Evolutionary conservation across 2,113 vertebrate genomes (phyloP).

Genomic region (Sigmodon hispidus): DNA sequence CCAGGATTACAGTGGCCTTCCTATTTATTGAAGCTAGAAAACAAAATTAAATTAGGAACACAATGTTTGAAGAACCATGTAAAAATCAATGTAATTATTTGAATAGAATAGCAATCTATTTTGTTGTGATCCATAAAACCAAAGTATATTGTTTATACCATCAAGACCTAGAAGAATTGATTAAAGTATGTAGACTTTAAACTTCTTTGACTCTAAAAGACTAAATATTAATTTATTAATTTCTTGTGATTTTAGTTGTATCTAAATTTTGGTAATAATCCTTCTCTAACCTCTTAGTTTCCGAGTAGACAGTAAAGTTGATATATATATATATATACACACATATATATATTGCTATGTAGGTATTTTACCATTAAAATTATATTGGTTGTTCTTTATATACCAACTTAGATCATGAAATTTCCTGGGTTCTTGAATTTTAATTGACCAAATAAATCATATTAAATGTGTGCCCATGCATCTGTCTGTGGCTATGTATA

Average conservation of each 20-base stretch:
- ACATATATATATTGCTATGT: background rate
- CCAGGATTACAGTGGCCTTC: background rate
- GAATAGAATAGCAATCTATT: constrained; percentile 9
- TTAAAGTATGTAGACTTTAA: constrained; percentile 20
- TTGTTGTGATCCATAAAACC: background rate
- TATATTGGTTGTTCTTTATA: background rate
- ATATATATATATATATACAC: too few relatives aligned
- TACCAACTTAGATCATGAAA: background rate
- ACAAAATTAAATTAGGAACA: constrained; percentile 38
- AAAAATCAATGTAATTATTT: background rate
- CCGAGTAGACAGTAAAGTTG: background rate
- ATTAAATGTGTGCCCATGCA: background rate
- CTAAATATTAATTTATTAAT: background rate
- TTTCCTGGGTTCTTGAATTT: constrained; percentile 10
- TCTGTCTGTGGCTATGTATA: background rate
- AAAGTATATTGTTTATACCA: background rate
- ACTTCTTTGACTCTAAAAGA: constrained; percentile 35
- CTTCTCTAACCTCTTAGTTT: background rate
- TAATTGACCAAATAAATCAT: background rate
- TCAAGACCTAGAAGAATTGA: constrained; percentile 11
- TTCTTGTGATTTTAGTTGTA: constrained; percentile 3
- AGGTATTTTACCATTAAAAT: constrained; percentile 27
- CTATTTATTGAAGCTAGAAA: constrained; percentile 8
- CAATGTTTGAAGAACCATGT: background rate
- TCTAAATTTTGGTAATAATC: constrained; percentile 49